Evolutionary conservation across 1,140 invertebrate species (phyloP).

Genomic region (Eufriesea mexicana): DNA sequence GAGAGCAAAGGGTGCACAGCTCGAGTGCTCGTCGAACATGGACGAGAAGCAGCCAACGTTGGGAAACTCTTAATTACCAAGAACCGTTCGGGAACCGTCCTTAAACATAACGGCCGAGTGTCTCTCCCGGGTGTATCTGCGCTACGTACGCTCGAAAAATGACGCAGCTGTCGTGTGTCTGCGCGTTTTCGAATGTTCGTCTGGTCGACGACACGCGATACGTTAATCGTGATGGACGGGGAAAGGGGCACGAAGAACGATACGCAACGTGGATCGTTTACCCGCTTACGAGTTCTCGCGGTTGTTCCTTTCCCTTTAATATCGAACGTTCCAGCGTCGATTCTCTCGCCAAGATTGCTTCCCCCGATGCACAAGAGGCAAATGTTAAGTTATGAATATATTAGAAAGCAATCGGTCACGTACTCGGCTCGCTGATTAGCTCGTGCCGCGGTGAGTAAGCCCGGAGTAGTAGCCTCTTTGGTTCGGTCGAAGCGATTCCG

Average conservation of each 20-base stretch:
- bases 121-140: no score
- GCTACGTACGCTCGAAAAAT: no score
- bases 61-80: conserved; percentile 51
- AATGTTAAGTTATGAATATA: neutral
- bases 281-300: neutral
- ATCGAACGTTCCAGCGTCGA: neutral
- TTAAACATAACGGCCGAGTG: no score
- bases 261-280: neutral
- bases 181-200: no score
- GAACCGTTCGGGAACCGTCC: neutral
- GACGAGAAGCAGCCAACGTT: conserved; percentile 56
- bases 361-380: neutral
- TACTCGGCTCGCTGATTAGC: neutral
- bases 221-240: no score
- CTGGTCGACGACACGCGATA: no score
- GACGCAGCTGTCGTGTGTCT: no score
- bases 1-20: neutral
- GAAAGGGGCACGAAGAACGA: no score
- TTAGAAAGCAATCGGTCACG: neutral
- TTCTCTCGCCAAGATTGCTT: neutral
- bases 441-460: neutral
- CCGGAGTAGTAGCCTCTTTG: neutral
- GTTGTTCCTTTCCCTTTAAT: no score
- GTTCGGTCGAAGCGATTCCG: neutral
- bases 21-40: conserved; percentile 55